Evolutionary conservation across 2,113 vertebrate species (phyloP), one percentile per base, ranked within the genome.

Genomic region (Lasiurus cinereus): DNA sequence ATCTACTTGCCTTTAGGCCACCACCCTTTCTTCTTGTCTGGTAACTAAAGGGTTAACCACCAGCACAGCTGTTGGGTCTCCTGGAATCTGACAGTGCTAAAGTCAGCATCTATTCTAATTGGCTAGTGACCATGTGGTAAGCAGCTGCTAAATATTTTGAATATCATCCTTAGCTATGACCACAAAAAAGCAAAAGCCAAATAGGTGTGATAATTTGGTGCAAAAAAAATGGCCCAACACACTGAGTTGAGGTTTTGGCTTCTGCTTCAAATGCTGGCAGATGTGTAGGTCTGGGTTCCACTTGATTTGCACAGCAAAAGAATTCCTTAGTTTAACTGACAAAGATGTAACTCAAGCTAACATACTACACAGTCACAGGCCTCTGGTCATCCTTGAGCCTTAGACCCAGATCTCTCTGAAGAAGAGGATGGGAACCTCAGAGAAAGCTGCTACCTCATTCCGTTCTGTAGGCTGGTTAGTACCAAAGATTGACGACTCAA

Each of bases 121-220:
- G 86, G 52, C 83, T 79, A 36, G 50, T 46, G 29, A 88, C 70
- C 87, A 54, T 33, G 36, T 83, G 84, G 89, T 85, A 96, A 88
- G 74, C 93, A 93, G 79, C 90, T 96, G 90, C 56, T 95, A 93
- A 96, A 90, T 96, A 97, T 95, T 96, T 96, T 94, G 64, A 93
- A 54, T 93, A 96, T 94, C 89, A 91, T 76, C 19, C 93, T 27
- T 94, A 56, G 69, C 76, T 86, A 76, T 91, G 92, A 70, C 76
- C 89, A 96, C 73, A 84, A 56, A 83, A 93, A 91, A 90, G 64
- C 46, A 79, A 95, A 91, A 93, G 43, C 64, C 89, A 54, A 87
- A 72, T 86, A 93, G 87, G 87, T 83, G 93, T 91, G 94, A 88
- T 69, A 69, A 74, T 83, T 62, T 3, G 14, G 94, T 43, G 24